These are phyloP conservation scores for Thysanoteuthis rhombus DNA, from an alignment of 2,888 invertebrate species.

Conservation along the genomic window DNA sequence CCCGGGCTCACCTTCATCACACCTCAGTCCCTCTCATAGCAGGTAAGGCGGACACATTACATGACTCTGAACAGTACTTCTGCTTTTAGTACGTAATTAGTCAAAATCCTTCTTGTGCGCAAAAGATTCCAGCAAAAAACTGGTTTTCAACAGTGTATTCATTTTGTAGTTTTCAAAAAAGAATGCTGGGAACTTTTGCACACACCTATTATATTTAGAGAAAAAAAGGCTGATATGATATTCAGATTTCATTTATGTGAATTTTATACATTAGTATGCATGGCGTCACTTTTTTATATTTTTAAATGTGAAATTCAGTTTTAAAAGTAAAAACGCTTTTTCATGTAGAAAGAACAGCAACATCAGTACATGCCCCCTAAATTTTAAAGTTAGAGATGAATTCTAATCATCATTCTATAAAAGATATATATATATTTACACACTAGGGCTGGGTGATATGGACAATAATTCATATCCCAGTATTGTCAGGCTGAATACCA, in stretches of 20 bases:
- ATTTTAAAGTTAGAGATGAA: too few relatives aligned
- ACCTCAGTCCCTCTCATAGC: constrained; percentile 49
- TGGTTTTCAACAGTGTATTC: too few relatives aligned
- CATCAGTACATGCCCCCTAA: background rate
- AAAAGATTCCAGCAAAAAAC: too few relatives aligned
- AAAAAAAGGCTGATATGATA: background rate
- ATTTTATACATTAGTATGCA: background rate
- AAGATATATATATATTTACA: too few relatives aligned
- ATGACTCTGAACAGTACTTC: background rate
- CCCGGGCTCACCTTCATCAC: constrained; percentile 41
- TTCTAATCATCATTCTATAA: too few relatives aligned
- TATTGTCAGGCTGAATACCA: too few relatives aligned
- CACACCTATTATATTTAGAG: too few relatives aligned
- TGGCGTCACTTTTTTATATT: background rate
- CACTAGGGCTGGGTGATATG: too few relatives aligned
- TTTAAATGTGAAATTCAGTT: background rate
- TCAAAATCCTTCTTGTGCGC: background rate
- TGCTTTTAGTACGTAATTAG: background rate
- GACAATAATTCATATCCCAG: too few relatives aligned
- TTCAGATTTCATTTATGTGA: background rate
- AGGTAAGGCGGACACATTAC: constrained; percentile 44
- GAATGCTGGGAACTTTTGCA: too few relatives aligned
- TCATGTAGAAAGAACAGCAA: background rate
- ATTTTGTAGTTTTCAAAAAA: too few relatives aligned
- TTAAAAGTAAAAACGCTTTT: background rate